These are phyloP conservation scores for Pomacea canaliculata DNA, from an alignment of 2,888 invertebrate genomes.

Conservation along the genomic window DNA sequence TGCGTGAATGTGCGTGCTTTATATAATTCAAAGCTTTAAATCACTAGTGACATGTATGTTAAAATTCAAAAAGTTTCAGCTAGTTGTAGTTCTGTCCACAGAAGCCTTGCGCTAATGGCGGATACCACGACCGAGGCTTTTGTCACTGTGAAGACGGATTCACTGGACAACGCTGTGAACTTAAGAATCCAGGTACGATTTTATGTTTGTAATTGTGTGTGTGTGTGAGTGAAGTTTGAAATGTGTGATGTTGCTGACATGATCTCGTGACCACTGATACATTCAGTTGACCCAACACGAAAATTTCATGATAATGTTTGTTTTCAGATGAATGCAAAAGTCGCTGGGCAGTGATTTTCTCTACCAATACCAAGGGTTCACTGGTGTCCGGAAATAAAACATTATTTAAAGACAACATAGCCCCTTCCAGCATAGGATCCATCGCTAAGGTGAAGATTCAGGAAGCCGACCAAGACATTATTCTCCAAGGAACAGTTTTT, in stretches of 20 bases:
- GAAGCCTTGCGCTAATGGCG: constrained; percentile 1
- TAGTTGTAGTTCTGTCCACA: not conserved
- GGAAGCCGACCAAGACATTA: not conserved
- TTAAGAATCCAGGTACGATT: not conserved
- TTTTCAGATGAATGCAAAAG: not conserved
- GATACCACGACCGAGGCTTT: not conserved
- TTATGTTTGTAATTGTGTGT: not conserved
- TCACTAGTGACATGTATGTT: not conserved
- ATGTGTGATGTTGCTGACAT: too few relatives aligned
- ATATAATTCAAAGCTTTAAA: not conserved
- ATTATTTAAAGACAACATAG: not conserved
- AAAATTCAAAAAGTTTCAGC: not conserved
- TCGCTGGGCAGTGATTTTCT: not conserved
- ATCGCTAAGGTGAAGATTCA: not conserved
- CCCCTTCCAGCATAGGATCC: not conserved
- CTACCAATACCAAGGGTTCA: not conserved
- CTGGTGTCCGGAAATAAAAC: not conserved
- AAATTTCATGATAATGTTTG: not conserved
- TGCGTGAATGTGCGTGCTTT: not conserved
- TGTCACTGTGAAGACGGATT: not conserved
- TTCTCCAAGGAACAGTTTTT: not conserved
- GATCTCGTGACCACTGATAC: not conserved
- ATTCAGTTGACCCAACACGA: too few relatives aligned
- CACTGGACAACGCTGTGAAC: not conserved
- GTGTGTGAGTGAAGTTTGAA: not conserved